Evolutionary conservation across 2,797 vertebrate genomes (phyloP).

Genomic region (Pseudochirops cupreus): DNA sequence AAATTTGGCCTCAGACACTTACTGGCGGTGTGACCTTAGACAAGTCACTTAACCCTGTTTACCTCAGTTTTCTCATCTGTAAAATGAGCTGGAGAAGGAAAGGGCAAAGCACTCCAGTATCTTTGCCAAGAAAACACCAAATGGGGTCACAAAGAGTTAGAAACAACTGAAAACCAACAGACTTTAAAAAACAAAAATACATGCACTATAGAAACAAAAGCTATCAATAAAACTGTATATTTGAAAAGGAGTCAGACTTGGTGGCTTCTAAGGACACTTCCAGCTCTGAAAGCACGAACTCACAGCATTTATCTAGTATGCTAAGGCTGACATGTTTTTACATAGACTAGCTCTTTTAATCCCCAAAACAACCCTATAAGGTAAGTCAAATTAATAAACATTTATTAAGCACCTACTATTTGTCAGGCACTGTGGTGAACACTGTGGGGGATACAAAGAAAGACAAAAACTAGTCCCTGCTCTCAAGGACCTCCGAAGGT

Average conservation of each 20-base stretch:
- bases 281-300: background rate
- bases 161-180: background rate
- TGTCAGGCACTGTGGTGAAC: background rate
- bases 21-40: background rate
- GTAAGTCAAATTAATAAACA: background rate
- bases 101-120: background rate
- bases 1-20: background rate
- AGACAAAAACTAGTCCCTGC: background rate
- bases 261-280: background rate
- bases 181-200: background rate
- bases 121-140: background rate
- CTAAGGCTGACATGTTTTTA: background rate
- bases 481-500: background rate
- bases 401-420: background rate
- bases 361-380: background rate
- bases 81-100: background rate
- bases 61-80: background rate
- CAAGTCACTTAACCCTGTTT: background rate
- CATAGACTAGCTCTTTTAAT: background rate
- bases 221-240: background rate
- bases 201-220: background rate
- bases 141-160: background rate
- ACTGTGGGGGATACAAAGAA: background rate
- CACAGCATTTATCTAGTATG: background rate
- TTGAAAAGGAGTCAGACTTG: background rate